Percentiles rank a stretch among this genome's conserved stretches.
phyloP scores from a whole-genome alignment of 2,797 vertebrate genomes.

The Parambassis ranga region DNA sequence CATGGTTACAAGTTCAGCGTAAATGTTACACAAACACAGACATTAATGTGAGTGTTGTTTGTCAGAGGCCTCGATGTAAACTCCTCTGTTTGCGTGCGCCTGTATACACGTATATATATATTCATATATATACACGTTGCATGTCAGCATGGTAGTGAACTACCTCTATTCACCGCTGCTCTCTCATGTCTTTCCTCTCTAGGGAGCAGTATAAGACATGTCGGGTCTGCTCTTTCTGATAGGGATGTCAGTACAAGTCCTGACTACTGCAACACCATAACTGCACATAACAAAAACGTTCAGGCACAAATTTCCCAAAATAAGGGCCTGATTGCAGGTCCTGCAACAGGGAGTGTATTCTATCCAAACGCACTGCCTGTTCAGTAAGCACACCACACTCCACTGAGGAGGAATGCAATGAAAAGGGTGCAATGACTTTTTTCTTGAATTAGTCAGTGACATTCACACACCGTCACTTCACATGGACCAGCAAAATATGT shows the following conservation, averaged over 20 bases:
- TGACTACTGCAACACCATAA: constrained; percentile 57
- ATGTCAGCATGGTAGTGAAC: constrained; percentile 49
- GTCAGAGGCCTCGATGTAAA: constrained; percentile 5
- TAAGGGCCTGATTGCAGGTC: constrained; percentile 22
- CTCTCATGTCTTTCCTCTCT: constrained; percentile 72
- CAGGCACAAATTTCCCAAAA: constrained; percentile 28
- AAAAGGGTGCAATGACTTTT: constrained; percentile 11
- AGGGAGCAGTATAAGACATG: constrained; percentile 83
- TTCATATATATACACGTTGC: too few relatives aligned
- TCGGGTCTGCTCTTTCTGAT: constrained; percentile 80
- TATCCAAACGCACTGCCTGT: constrained; percentile 23
- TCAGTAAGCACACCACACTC: constrained; percentile 16
- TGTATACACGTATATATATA: constrained; percentile 28
- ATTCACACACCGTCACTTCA: constrained; percentile 15
- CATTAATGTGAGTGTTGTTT: too few relatives aligned
- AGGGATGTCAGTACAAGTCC: constrained; percentile 65
- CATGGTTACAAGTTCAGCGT: too few relatives aligned
- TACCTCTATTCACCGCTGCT: constrained; percentile 66
- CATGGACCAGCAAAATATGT: constrained; percentile 40
- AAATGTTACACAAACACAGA: too few relatives aligned
- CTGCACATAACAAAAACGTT: constrained; percentile 35
- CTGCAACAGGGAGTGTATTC: constrained; percentile 32
- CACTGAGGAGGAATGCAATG: constrained; percentile 15
- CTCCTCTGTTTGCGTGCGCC: constrained; percentile 13
- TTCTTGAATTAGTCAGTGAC: constrained; percentile 15